Evolutionary conservation across 2,888 invertebrate species (phyloP).

Genomic region (Dichetophora obliterata): DNA sequence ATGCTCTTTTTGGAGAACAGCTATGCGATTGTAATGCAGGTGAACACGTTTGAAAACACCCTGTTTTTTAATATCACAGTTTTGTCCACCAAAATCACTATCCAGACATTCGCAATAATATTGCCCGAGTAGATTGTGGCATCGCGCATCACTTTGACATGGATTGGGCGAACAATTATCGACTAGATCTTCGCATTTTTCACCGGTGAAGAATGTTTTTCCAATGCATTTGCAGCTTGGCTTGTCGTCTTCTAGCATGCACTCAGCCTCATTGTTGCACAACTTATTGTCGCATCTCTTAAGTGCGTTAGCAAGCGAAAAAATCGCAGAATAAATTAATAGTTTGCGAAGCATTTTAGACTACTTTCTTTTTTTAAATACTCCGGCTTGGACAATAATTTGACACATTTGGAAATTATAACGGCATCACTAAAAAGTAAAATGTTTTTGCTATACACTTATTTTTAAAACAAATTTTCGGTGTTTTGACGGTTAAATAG

Average conservation of each 20-base stretch:
- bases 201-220: conserved; percentile 46
- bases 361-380: too few relatives aligned
- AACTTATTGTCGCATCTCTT: conserved; percentile 41
- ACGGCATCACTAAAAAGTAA: too few relatives aligned
- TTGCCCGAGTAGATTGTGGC: conserved; percentile 47
- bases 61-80: conserved; percentile 41
- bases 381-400: too few relatives aligned
- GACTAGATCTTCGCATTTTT: conserved; percentile 41
- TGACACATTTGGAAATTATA: too few relatives aligned
- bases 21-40: conserved; percentile 53
- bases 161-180: conserved; percentile 49
- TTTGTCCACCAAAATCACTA: conserved; percentile 43
- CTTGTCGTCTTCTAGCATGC: conserved; percentile 15
- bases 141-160: conserved; percentile 51
- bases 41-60: conserved; percentile 45
- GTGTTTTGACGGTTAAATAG: too few relatives aligned
- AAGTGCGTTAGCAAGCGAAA: not conserved
- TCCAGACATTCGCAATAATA: conserved; percentile 46
- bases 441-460: too few relatives aligned
- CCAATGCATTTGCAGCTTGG: conserved; percentile 50
- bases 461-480: too few relatives aligned
- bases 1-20: conserved; percentile 42
- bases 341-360: not conserved
- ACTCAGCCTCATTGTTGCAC: conserved; percentile 52
- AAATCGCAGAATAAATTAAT: not conserved